Percentiles rank a stretch among this genome's conserved stretches.
phyloP scores from a whole-genome alignment of 2,888 invertebrate species.

The Protula sp. region DNA sequence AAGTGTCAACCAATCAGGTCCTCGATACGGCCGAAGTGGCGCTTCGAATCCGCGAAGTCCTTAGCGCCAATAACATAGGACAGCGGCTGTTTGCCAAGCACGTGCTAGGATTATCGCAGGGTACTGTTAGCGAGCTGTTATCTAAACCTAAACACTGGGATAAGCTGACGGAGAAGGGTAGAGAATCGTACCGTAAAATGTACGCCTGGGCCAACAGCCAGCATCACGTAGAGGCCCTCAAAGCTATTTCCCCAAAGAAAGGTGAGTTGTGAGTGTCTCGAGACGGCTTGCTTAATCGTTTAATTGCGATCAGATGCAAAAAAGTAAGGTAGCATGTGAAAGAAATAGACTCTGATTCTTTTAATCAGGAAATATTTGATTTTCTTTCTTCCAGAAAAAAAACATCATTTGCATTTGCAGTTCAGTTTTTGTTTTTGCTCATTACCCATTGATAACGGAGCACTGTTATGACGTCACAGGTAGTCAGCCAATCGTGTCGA shows the following conservation, averaged over 20 bases:
- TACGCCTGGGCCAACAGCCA: constrained; percentile 99
- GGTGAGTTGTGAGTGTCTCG: constrained; percentile 34
- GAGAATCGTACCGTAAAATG: constrained; percentile 99
- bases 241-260: constrained; percentile 75
- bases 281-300: neutral
- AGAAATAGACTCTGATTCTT: neutral
- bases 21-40: constrained; percentile 91
- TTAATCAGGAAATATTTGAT: no score
- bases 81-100: constrained; percentile 98
- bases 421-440: no score
- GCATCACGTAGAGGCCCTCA: constrained; percentile 91
- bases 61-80: constrained; percentile 96
- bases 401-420: no score
- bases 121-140: constrained; percentile 94
- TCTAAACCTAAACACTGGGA: constrained; percentile 99
- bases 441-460: no score
- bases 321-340: neutral
- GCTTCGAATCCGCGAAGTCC: constrained; percentile 82
- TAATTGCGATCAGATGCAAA: neutral
- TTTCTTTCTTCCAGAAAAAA: no score
- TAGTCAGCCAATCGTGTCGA: neutral
- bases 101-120: constrained; percentile 88
- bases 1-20: constrained; percentile 55
- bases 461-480: no score
- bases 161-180: constrained; percentile 97